A percentile compares a stretch with the other conserved stretches of the same genome.
These are phyloP conservation scores for Philereme vetulata DNA, from an alignment of 2,888 invertebrate genomes.

Conservation along the genomic window DNA sequence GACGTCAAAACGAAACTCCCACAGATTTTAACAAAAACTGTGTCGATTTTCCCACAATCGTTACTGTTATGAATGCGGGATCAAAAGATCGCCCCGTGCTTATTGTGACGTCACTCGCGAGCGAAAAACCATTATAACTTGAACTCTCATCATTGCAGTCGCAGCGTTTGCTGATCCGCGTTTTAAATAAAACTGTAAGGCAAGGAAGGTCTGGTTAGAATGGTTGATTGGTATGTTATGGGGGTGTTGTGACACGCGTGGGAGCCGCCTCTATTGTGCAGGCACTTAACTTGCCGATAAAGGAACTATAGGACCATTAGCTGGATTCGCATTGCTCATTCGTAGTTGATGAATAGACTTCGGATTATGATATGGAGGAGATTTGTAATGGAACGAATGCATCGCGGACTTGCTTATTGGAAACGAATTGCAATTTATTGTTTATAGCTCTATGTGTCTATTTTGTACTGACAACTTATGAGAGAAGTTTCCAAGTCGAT, in stretches of 20 bases:
- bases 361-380: conserved; percentile 77
- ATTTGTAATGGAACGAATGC: conserved; percentile 58
- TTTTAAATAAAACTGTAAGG: conserved; percentile 32
- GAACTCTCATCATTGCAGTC: conserved; percentile 44
- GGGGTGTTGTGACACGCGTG: conserved; percentile 82
- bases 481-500: too few relatives aligned
- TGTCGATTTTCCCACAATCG: conserved; percentile 80
- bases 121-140: conserved; percentile 48
- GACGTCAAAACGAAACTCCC: conserved; percentile 77
- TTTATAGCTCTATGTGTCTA: neutral
- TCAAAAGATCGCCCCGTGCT: conserved; percentile 67
- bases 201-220: conserved; percentile 48
- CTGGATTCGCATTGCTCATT: conserved; percentile 81
- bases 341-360: conserved; percentile 75
- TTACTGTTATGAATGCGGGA: conserved; percentile 69
- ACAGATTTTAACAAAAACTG: conserved; percentile 78
- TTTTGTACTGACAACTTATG: too few relatives aligned
- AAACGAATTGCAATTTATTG: conserved; percentile 19
- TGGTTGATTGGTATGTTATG: conserved; percentile 52
- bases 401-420: conserved; percentile 39
- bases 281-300: conserved; percentile 81
- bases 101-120: conserved; percentile 58
- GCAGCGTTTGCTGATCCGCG: conserved; percentile 4
- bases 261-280: conserved; percentile 77
- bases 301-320: conserved; percentile 80